A percentile compares a stretch with the other conserved stretches of the same genome.
These are phyloP conservation scores for Leucopsar rothschildi DNA, from an alignment of 2,113 vertebrate genomes.

Conservation along the genomic window DNA sequence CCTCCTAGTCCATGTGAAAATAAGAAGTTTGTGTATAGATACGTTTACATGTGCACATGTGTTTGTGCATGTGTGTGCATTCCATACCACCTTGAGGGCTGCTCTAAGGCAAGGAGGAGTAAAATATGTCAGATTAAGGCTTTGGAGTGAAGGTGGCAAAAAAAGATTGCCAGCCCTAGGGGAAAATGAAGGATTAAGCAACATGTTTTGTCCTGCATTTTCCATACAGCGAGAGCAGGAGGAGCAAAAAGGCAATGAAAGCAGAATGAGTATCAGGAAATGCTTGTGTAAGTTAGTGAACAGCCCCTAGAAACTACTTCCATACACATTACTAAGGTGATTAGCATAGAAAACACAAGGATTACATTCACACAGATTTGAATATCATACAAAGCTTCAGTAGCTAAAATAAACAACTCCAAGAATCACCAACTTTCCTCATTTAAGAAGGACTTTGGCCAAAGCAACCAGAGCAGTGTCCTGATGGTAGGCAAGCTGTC, in stretches of 20 bases:
- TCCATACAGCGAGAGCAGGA: not conserved
- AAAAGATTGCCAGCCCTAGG: not conserved
- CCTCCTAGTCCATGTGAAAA: not conserved
- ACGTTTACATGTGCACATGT: accelerated
- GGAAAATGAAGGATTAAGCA: not conserved
- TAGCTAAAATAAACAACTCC: not conserved
- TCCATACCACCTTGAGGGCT: not conserved
- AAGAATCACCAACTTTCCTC: not conserved
- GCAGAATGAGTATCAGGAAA: not conserved
- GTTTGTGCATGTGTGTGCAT: accelerated
- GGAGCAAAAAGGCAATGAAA: not conserved
- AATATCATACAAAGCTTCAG: not conserved
- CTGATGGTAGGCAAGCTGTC: not conserved
- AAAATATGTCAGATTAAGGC: not conserved
- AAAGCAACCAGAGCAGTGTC: not conserved
- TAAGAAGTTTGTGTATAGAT: accelerated
- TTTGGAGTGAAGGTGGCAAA: not conserved
- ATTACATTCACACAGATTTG: not conserved
- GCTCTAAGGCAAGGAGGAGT: not conserved
- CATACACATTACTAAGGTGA: not conserved
- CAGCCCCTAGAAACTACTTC: not conserved
- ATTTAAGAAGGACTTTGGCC: not conserved
- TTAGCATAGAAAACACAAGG: not conserved
- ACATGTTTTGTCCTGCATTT: not conserved
- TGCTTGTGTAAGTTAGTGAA: not conserved